Evolutionary conservation across 2,113 vertebrate genomes (phyloP), one percentile per base, ranked within the genome.

Genomic region (Plecturocebus donacophilus): DNA sequence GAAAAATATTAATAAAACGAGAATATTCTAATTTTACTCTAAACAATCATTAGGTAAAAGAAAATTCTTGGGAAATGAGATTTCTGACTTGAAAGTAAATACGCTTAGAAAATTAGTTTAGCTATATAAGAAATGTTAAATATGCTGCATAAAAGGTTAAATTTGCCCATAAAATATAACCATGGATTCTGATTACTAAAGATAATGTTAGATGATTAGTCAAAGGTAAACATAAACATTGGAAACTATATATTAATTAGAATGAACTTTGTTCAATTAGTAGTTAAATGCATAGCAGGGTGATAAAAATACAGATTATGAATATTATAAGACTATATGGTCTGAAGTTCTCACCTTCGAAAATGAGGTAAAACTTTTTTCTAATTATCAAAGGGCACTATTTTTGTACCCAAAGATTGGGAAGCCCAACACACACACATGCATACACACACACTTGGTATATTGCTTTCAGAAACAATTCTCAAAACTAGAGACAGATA

Each of bases 71-170:
- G 32, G 20, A 91, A 91, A 75, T 73, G 20, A 61, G 38, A 64
- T 68, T 77, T 91, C 42, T 84, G 42, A 71, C 17, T 95, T 94
- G 52, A 95, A 79, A 97, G 20, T 87, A 83, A 86, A 79, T 80
- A 38, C 47, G 6, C 7, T 87, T 91, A 77, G 7, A 90, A 80
- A 96, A 73, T 58, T 94, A 76, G 1, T 90, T 89, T 83, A 90
- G 21, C 17, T 49, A 85, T 73, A 45, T 81, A 52, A 49, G 88
- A 86, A 66, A 47, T 54, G 91, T 84, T 90, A 95, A 90, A 4
- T 16, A 52, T 76, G n/a, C 40, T 94, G 13, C 52, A 75, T 21
- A n/a, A n/a, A 3, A 88, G 25, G 16, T 82, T 94, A 35, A 47
- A 87, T 84, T 77, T 95, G 35, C 23, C 16, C 91, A 64, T 35